A percentile compares a stretch with the other conserved stretches of the same genome.
Evolutionary conservation across 2,888 invertebrate genomes (phyloP).

Genomic region (Elmis aenea): DNA sequence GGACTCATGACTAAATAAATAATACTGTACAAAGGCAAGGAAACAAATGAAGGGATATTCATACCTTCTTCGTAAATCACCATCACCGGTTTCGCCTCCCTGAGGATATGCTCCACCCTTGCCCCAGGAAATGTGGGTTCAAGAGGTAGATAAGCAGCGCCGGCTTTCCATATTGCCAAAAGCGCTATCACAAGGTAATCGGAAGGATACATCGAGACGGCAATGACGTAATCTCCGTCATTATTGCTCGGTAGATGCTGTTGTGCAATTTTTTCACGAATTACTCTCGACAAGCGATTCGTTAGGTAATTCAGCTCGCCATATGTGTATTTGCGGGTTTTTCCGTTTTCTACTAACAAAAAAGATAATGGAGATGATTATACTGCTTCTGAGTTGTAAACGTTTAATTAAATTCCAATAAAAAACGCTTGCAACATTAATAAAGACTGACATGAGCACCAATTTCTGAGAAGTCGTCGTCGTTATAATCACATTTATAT

Average conservation of each 20-base stretch:
- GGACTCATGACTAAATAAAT: too few species aligned
- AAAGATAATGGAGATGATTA: too few species aligned
- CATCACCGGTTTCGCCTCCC: conserved; percentile 67
- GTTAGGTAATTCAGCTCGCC: conserved; percentile 53
- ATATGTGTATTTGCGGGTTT: conserved; percentile 45
- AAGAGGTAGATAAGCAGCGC: conserved; percentile 79
- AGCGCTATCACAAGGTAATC: conserved; percentile 63
- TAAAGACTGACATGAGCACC: too few species aligned
- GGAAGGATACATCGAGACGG: conserved; percentile 74
- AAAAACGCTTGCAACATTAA: too few species aligned
- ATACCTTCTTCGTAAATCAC: conserved; percentile 64
- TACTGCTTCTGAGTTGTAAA: too few species aligned
- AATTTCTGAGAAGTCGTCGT: too few species aligned
- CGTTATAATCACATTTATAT: too few species aligned
- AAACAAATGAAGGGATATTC: too few species aligned
- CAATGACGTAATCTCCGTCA: conserved; percentile 70
- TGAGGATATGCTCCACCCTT: conserved; percentile 70
- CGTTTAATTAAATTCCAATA: too few species aligned
- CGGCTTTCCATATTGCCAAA: conserved; percentile 73
- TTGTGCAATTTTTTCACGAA: conserved; percentile 46
- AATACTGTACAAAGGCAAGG: conserved; percentile 1
- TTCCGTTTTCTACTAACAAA: conserved; percentile 32
- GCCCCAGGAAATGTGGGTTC: conserved; percentile 67
- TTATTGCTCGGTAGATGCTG: conserved; percentile 49
- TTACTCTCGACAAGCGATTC: conserved; percentile 55